Evolutionary conservation across 2,113 vertebrate genomes (phyloP).

Genomic region (Chloroceryle aenea): DNA sequence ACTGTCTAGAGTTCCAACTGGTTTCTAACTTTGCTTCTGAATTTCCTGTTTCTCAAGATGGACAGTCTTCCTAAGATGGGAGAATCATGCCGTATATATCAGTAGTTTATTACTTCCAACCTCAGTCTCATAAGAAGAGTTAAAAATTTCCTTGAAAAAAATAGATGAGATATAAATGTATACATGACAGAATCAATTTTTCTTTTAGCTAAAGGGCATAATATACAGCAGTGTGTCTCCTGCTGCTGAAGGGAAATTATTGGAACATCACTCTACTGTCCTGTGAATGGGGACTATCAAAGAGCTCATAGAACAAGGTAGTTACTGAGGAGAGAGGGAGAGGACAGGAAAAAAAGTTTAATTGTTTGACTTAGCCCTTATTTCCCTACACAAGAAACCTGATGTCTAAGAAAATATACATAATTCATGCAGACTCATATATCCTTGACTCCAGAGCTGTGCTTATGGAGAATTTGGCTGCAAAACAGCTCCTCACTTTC

Average conservation of each 20-base stretch:
- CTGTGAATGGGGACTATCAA: neutral
- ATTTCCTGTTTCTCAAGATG: neutral
- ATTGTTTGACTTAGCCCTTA: neutral
- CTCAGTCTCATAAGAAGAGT: slow-evolving; percentile 8
- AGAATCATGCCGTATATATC: neutral
- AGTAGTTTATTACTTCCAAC: slow-evolving; percentile 40
- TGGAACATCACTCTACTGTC: slow-evolving; percentile 32
- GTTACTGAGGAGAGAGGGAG: neutral
- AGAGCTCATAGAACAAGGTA: slow-evolving; percentile 18
- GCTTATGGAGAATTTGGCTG: neutral
- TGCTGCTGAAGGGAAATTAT: slow-evolving; percentile 60
- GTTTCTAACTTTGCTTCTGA: neutral
- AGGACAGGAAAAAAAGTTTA: neutral
- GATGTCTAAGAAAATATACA: neutral
- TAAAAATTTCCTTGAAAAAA: slow-evolving; percentile 39
- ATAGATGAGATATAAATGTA: slow-evolving; percentile 58
- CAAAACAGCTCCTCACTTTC: neutral
- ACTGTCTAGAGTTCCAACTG: neutral
- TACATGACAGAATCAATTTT: slow-evolving; percentile 70
- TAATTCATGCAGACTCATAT: neutral
- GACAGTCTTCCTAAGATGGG: neutral
- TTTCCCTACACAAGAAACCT: neutral
- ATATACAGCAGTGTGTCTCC: slow-evolving; percentile 43
- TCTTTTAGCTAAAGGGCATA: slow-evolving; percentile 65
- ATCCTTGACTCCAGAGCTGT: neutral